Evolutionary conservation across 2,113 vertebrate species (phyloP).

Genomic region (Galbula dea): DNA sequence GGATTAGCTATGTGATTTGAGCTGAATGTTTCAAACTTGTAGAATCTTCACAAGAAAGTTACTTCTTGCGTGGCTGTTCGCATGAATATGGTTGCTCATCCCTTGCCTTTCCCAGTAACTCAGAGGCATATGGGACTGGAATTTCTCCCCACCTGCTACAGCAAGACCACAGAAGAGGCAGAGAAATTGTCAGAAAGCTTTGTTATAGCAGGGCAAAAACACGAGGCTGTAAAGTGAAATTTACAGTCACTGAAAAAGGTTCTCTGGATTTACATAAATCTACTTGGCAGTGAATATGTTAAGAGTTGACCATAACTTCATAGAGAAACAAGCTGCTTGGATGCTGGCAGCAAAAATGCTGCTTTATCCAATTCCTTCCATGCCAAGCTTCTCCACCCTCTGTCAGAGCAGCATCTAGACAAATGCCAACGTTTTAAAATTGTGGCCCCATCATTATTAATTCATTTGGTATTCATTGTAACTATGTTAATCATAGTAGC

Average conservation of each 20-base stretch:
- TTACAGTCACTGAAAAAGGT: neutral
- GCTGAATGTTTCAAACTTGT: neutral
- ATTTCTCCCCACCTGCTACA: neutral
- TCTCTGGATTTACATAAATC: neutral
- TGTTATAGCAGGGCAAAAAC: neutral
- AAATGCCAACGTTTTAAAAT: slow-evolving; percentile 62
- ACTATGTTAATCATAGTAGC: slow-evolving; percentile 48
- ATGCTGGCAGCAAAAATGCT: slow-evolving; percentile 1
- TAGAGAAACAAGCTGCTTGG: slow-evolving; percentile 31
- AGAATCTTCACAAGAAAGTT: neutral
- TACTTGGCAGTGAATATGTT: slow-evolving; percentile 1
- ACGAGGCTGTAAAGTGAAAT: neutral
- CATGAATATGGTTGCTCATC: neutral
- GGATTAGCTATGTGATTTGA: neutral
- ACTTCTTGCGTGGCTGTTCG: neutral
- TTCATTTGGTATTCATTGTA: slow-evolving; percentile 59
- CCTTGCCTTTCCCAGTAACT: neutral
- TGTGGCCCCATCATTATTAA: slow-evolving; percentile 57
- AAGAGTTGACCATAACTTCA: slow-evolving; percentile 14
- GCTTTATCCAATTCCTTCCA: neutral
- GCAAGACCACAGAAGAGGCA: neutral
- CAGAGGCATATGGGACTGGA: neutral
- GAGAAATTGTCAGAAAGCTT: neutral
- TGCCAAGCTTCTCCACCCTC: slow-evolving; percentile 43
- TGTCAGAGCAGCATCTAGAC: slow-evolving; percentile 23